phyloP scores from a whole-genome alignment of 2,797 vertebrate species.

The Sandelia bainsii region DNA sequence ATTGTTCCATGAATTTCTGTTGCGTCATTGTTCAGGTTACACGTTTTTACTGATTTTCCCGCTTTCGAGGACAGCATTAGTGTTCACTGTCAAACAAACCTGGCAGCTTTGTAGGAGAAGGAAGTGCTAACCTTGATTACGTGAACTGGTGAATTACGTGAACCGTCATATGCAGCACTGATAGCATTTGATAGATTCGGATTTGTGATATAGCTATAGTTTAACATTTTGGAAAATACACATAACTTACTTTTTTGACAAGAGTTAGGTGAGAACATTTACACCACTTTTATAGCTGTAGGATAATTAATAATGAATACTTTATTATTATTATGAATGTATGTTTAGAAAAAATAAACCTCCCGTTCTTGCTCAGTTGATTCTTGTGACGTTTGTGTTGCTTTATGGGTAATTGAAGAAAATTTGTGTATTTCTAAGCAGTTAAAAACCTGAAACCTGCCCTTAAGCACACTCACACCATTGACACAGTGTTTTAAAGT shows the following conservation, averaged over 20 bases:
- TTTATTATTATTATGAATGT: too few species aligned
- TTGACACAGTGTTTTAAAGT: conserved; percentile 1
- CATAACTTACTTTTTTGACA: too few species aligned
- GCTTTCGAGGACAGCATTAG: too few species aligned
- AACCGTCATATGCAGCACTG: not conserved
- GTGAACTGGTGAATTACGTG: not conserved
- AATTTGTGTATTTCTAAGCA: too few species aligned
- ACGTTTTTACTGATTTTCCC: too few species aligned
- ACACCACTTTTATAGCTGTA: too few species aligned
- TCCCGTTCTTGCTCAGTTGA: not conserved
- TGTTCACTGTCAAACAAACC: not conserved
- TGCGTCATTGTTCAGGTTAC: not conserved
- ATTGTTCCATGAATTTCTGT: not conserved
- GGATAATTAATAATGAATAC: too few species aligned
- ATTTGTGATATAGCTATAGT: too few species aligned
- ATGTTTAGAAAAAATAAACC: too few species aligned
- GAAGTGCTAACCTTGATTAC: conserved; percentile 17
- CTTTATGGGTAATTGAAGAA: not conserved
- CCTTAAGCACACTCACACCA: not conserved
- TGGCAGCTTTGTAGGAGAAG: conserved; percentile 11
- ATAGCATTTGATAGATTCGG: too few species aligned
- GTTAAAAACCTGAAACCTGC: not conserved
- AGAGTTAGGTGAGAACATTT: too few species aligned
- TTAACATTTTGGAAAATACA: too few species aligned
- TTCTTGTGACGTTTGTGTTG: not conserved